Evolutionary conservation across 2,797 vertebrate genomes (phyloP).

Genomic region (Odontamblyopus lacepedii): DNA sequence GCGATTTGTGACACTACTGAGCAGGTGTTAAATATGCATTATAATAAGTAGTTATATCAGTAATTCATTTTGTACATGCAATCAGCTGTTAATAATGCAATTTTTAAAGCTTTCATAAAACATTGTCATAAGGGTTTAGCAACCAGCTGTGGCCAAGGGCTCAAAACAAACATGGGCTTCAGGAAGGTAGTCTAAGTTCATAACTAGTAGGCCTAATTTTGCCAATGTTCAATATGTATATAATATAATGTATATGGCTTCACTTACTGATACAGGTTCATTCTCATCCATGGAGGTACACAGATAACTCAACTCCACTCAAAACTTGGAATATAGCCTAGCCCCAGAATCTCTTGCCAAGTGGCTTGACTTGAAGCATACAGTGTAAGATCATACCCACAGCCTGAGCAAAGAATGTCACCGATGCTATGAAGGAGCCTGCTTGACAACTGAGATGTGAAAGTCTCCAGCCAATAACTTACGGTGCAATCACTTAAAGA

Average conservation of each 20-base stretch:
- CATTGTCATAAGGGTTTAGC: not conserved
- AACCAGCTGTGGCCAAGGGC: not conserved
- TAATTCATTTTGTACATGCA: rapidly evolving
- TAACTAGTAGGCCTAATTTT: not conserved
- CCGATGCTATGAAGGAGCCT: slow-evolving; percentile 22
- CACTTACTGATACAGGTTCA: slow-evolving; percentile 58
- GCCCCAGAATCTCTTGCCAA: slow-evolving; percentile 5
- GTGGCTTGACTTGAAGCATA: slow-evolving; percentile 18
- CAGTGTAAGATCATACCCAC: slow-evolving; percentile 11
- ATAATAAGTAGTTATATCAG: not conserved
- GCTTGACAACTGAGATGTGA: slow-evolving; percentile 44
- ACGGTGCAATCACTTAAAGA: slow-evolving; percentile 54
- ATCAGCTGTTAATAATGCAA: not conserved
- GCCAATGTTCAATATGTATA: not conserved
- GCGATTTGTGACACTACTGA: slow-evolving; percentile 48
- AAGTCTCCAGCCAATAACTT: slow-evolving; percentile 22
- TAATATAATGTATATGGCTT: not conserved
- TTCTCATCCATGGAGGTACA: slow-evolving; percentile 53
- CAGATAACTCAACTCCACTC: not conserved
- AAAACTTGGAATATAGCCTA: slow-evolving; percentile 5
- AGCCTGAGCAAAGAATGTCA: slow-evolving; percentile 32
- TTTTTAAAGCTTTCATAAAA: not conserved
- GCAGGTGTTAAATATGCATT: slow-evolving; percentile 49
- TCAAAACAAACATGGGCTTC: slow-evolving; percentile 9
- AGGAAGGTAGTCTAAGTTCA: not conserved